Base-by-base conservation (phyloP, 2,888 invertebrate genomes). In the Eristalis tenax region DNA sequence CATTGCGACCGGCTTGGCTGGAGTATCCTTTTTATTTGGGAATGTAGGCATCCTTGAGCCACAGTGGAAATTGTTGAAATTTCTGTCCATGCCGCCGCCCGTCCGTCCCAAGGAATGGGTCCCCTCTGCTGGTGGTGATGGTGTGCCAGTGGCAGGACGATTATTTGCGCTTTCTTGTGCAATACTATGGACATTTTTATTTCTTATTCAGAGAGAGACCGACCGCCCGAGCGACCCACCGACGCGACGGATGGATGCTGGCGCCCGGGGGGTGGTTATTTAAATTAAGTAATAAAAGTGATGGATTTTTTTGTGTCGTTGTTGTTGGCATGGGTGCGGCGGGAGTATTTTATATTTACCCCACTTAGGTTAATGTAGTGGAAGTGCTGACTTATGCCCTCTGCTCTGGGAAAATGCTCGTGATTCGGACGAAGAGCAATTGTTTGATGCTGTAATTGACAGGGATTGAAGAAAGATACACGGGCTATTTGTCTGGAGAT, bases 241-340 rank as follows among this genome's bases (percentile, higher is more conserved):
- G n/a, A n/a, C n/a, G 32, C 2, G 59, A 76, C 23, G 18, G 59
- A 61, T 15, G 32, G 59, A 26, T 50, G 50, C 50, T 50, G 50
- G 6, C 8, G 18, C 5, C 5, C 6, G 2, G 22, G 32, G 40
- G 28, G 28, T 61, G 73, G 70, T 80, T 83, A 83, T 87, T 87
- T 73, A 87, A 87, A 87, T 87, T 73, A 87, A 83, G 83, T 83
- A 87, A 87, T 87, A 87, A 87, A 87, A 73, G 83, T 87, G 83
- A 83, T 87, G 87, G 71, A 83, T 83, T 40, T 40, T n/a, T 61
- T 18, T 65, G n/a, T 8, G 35, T 5, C 2, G 15, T 68, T 18
- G 57, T 43, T 35, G 65, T 18, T 13, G 22, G 26, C 22, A 26
- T 26, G 26, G 23, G 63, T n/a, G 43, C 56, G 35, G 18, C 38